Base-by-base conservation (phyloP, 2,888 invertebrate genomes). In the Ochropacha duplaris region DNA sequence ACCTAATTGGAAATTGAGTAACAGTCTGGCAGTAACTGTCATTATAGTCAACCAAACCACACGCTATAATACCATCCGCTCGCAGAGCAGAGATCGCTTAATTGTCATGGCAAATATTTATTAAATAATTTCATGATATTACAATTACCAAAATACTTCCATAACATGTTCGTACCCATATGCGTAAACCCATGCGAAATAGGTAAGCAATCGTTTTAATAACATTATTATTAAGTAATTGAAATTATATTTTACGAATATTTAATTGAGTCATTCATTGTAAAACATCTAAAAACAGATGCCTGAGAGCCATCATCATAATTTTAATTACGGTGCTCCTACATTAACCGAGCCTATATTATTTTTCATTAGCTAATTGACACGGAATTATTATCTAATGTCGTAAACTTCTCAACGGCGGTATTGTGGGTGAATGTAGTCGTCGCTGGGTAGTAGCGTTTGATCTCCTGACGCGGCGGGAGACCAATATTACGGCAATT, bases 311-410 rank as follows among this genome's bases (percentile, higher is more conserved):
- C 81, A 82, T 87, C 89, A 81, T 79, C 79, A 77, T 88, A 90
- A 92, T 90, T 89, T 90, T 86, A 88, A 91, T 90, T 87, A 88
- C 78, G 75, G 70, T 69, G 76, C 73, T 77, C 73, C 79, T 78
- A 79, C 79, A 82, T 81, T 84, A 76, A 74, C 77, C 70, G 71
- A 66, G 86, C 81, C 88, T 87, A 87, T 88, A 89, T 83, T 82
- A 91, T 88, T 88, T 90, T 92, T 91, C 92, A 92, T 92, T 92
- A 92, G 91, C 92, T 92, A 92, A 92, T 92, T 92, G 92, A 91
- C 85, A 86, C 83, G 81, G 81, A 87, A 90, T 87, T 83, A 88
- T 90, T 87, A 91, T 91, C 85, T 86, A 79, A 84, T 75, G 82
- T 85, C 83, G 86, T 88, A 88, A 81, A 87, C 82, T 88, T 86